These are phyloP conservation scores for Syrrhaptes paradoxus DNA, from an alignment of 2,113 vertebrate genomes.

Conservation along the genomic window DNA sequence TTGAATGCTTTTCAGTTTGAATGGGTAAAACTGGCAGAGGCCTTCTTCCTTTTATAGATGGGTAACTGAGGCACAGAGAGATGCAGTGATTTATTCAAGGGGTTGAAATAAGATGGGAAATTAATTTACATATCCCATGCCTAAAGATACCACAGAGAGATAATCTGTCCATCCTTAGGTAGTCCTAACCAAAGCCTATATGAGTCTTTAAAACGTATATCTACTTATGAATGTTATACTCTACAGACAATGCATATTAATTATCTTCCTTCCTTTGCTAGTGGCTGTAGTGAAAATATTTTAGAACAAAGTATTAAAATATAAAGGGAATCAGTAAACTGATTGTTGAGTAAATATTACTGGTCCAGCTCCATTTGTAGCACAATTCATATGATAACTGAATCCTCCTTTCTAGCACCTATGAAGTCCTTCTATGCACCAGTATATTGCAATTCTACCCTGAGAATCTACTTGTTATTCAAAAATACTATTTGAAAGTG, in stretches of 20 bases:
- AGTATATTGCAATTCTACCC: neutral
- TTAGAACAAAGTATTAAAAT: neutral
- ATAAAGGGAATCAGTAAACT: neutral
- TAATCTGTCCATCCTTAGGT: neutral
- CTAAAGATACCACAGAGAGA: neutral
- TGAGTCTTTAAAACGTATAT: neutral
- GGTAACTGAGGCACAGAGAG: neutral
- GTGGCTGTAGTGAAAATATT: neutral
- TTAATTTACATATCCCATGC: neutral
- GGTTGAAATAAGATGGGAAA: neutral
- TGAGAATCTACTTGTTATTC: neutral
- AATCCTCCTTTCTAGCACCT: neutral
- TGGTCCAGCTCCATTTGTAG: neutral
- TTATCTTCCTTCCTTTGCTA: neutral
- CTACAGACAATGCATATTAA: neutral
- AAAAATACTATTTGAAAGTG: neutral
- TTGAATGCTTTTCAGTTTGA: neutral
- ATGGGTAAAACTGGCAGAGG: neutral
- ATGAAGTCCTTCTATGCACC: fast-evolving
- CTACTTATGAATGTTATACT: neutral
- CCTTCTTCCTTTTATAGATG: neutral
- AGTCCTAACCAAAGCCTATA: neutral
- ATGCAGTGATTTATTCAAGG: neutral
- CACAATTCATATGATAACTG: neutral
- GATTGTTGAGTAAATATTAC: neutral